Evolutionary conservation across 2,113 vertebrate genomes (phyloP).

Genomic region (Helogale parvula): DNA sequence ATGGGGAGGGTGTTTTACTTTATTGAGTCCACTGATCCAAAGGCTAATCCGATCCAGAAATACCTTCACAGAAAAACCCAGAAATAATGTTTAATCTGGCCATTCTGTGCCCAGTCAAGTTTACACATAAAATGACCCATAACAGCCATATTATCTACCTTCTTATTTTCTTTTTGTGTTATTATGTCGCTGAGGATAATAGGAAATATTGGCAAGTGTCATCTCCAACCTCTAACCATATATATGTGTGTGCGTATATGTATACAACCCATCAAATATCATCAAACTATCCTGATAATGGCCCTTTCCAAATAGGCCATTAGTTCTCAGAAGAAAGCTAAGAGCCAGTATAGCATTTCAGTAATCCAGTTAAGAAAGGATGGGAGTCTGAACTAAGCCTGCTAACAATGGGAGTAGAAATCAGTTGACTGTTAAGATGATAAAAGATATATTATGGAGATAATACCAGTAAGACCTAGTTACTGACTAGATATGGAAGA

Average conservation of each 20-base stretch:
- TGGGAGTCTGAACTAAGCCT: background rate
- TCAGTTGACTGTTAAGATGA: background rate
- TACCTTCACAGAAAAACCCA: background rate
- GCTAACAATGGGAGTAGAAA: background rate
- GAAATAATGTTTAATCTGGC: background rate
- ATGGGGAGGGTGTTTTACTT: background rate
- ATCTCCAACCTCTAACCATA: background rate
- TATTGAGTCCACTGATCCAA: background rate
- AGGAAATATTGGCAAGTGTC: background rate
- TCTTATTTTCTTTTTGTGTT: background rate
- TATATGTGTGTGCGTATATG: no score
- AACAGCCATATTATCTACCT: background rate
- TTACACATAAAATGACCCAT: background rate
- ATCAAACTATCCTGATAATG: background rate
- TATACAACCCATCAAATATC: no score
- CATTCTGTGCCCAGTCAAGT: background rate
- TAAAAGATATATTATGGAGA: background rate
- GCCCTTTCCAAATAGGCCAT: background rate
- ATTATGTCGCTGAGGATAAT: background rate
- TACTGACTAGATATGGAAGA: background rate
- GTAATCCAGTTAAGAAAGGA: background rate
- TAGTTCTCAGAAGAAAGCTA: background rate
- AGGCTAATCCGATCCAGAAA: background rate
- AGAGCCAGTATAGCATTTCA: background rate
- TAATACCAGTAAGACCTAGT: background rate